A percentile compares a stretch with the other conserved stretches of the same genome.
These are phyloP conservation scores for Beris chalybata DNA, from an alignment of 2,888 invertebrate genomes.

Conservation along the genomic window DNA sequence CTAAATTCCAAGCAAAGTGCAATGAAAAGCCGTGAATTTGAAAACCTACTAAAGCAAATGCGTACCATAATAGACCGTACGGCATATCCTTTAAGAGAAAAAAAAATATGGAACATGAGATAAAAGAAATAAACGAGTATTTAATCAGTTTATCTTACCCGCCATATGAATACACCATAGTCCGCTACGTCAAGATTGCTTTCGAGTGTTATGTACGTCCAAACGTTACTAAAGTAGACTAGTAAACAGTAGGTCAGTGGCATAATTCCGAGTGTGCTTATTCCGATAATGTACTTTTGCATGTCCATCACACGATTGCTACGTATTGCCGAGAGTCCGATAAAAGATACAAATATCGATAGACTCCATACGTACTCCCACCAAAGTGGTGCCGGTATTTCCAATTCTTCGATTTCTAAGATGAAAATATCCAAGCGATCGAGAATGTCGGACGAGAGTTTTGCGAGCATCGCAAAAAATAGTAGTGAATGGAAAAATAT, in stretches of 20 bases:
- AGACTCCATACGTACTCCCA: conserved; percentile 96
- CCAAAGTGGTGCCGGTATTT: conserved; percentile 75
- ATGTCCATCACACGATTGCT: conserved; percentile 78
- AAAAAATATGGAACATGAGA: conserved; percentile 34
- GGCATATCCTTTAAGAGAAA: conserved; percentile 74
- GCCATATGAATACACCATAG: conserved; percentile 76
- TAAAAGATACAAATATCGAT: conserved; percentile 79
- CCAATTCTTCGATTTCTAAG: conserved; percentile 88
- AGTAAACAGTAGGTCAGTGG: conserved; percentile 80
- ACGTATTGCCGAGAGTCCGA: conserved; percentile 83
- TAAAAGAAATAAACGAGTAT: background rate
- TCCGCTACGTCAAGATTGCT: conserved; percentile 62
- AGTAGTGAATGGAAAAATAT: conserved; percentile 91
- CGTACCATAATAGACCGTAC: conserved; percentile 90
- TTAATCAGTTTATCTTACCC: conserved; percentile 60
- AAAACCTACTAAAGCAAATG: conserved; percentile 80
- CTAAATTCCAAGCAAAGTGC: conserved; percentile 79
- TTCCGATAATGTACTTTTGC: conserved; percentile 80
- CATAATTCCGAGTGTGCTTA: conserved; percentile 73
- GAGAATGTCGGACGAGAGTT: conserved; percentile 87
- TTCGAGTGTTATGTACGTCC: conserved; percentile 71
- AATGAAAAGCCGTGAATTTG: conserved; percentile 89
- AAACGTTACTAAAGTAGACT: conserved; percentile 83
- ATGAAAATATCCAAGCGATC: conserved; percentile 93
- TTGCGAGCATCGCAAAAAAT: conserved; percentile 87